Percentiles rank a stretch among this genome's conserved stretches.
Evolutionary conservation across 2,797 vertebrate genomes (phyloP).

Genomic region (Tarsius wallacei): DNA sequence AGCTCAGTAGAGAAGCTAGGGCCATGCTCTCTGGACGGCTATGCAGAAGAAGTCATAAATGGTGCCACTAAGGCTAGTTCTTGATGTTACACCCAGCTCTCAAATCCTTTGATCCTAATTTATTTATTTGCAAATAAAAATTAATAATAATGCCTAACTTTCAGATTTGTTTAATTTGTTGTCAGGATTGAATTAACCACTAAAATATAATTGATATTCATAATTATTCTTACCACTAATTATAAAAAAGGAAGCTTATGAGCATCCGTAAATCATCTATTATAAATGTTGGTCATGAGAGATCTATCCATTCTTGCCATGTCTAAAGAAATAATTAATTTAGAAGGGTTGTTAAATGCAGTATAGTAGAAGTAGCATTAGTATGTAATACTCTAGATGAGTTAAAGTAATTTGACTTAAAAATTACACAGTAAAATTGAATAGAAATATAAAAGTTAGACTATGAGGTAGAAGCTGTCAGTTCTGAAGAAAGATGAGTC

Average conservation of each 20-base stretch:
- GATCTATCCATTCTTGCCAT: not conserved
- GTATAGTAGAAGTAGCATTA: not conserved
- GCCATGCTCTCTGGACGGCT: not conserved
- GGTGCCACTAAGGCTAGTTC: not conserved
- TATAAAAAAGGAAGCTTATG: not conserved
- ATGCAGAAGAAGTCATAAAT: not conserved
- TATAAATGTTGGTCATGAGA: not conserved
- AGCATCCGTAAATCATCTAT: not conserved
- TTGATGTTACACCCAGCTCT: not conserved
- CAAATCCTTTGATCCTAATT: not conserved
- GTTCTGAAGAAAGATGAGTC: not conserved
- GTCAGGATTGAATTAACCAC: not conserved
- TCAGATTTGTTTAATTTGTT: not conserved
- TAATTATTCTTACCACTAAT: not conserved
- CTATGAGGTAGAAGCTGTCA: not conserved
- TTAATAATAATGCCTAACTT: not conserved
- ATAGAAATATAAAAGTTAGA: constrained; percentile 4
- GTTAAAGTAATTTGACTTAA: not conserved
- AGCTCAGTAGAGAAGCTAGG: not conserved
- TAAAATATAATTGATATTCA: not conserved
- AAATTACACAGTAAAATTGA: not conserved
- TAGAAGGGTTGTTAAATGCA: not conserved
- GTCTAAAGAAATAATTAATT: not conserved
- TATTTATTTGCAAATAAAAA: not conserved
- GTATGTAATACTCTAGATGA: not conserved